Base-by-base conservation (phyloP, 2,888 invertebrate genomes). In the Troglohyphantes excavatus region DNA sequence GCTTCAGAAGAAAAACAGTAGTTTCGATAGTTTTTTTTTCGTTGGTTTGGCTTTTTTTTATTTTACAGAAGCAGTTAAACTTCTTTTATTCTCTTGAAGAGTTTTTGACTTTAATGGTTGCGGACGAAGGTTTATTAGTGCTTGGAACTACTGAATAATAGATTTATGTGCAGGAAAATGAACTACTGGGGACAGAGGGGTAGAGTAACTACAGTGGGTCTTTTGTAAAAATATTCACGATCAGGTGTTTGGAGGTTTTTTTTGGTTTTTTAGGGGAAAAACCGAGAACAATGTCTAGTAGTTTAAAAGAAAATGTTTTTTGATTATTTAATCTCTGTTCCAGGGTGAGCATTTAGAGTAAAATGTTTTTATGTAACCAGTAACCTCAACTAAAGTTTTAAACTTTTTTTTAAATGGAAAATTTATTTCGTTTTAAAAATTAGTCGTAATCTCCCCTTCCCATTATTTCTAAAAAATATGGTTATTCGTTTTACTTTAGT, bases 131-230 rank as follows among this genome's bases (percentile, higher is more conserved):
- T 79, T 82, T 70, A 82, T 70, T 53, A 59, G 61, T 39, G 53
- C 81, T 82, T 82, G 68, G 68, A 81, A 68, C 7, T 43, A n/a
- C 26, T 9, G 78, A n/a, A 78, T 21, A 78, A 78, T 43, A 65
- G 63, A 39, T 39, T 78, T 78, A 65, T 17, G 76, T 39, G 26
- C 5, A n/a, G 17, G 39, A 21, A 63, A 33, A 7, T 65, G 63
- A 43, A 63, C 78, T 78, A 78, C 78, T 65, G 78, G 19, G 43
- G 23, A 33, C 17, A 43, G 59, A 21, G 23, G 19, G 33, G 39
- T 26, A n/a, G 53, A 53, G n/a, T 53, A 13, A n/a, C 53, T 17
- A 53, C 53, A 53, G 53, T 53, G 53, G n/a, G 11, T 23, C 9
- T 43, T 26, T 39, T 78, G 65, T 39, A 7, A 43, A 61, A 53